phyloP scores from a whole-genome alignment of 2,113 vertebrate species.

The Gambusia affinis region DNA sequence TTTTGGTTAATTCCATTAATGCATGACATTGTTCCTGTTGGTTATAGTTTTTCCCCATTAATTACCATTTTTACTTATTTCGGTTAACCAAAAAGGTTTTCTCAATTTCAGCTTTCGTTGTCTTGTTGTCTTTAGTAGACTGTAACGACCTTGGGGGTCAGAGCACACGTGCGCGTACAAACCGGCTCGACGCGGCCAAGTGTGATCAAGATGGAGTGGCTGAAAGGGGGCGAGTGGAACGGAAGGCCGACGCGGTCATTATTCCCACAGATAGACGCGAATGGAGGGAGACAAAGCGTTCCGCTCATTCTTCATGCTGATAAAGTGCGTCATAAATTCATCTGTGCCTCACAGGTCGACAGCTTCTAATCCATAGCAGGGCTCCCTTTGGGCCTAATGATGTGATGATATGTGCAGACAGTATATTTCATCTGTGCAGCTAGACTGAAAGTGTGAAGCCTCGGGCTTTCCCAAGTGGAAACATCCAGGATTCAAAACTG shows the following conservation, averaged over 20 bases:
- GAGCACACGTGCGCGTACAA: constrained; percentile 20
- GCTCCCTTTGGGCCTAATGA: constrained; percentile 73
- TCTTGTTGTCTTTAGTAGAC: too few relatives aligned
- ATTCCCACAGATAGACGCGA: constrained; percentile 64
- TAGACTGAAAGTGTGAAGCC: constrained; percentile 60
- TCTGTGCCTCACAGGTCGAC: constrained; percentile 67
- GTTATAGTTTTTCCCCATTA: too few relatives aligned
- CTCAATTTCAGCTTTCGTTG: too few relatives aligned
- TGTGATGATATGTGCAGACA: constrained; percentile 74
- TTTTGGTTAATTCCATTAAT: too few relatives aligned
- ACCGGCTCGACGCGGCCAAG: neutral
- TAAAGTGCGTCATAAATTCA: constrained; percentile 73
- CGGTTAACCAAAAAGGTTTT: too few relatives aligned
- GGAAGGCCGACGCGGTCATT: constrained; percentile 26
- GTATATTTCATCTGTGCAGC: constrained; percentile 64
- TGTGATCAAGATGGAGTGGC: constrained; percentile 23
- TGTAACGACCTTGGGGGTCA: constrained; percentile 22
- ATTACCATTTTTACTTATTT: too few relatives aligned
- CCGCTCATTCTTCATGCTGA: constrained; percentile 66
- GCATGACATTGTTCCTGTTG: too few relatives aligned
- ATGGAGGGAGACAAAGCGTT: constrained; percentile 68
- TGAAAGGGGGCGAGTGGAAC: constrained; percentile 20
- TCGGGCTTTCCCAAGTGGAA: constrained; percentile 72
- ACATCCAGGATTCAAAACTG: constrained; percentile 60
- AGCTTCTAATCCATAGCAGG: constrained; percentile 63